These are phyloP conservation scores for Grapholita molesta DNA, from an alignment of 1,140 invertebrate species.

Conservation along the genomic window DNA sequence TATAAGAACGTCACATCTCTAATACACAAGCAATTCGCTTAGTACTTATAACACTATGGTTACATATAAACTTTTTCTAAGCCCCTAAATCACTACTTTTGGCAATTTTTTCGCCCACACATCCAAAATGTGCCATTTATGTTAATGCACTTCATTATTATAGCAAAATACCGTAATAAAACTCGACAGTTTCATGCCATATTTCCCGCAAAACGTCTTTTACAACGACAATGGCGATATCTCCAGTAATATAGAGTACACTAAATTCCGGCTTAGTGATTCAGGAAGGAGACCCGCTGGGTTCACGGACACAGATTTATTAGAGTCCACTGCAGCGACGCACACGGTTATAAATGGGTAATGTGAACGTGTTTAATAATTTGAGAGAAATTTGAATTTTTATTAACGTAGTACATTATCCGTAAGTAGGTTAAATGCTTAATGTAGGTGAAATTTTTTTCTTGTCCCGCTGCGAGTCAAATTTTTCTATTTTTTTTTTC, in stretches of 20 bases:
- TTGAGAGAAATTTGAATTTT: background rate
- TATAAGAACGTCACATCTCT: too few species aligned
- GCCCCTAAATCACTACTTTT: background rate
- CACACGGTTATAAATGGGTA: background rate
- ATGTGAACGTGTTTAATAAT: conserved; percentile 6
- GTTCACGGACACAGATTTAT: conserved; percentile 16
- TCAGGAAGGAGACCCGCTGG: conserved; percentile 6
- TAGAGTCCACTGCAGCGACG: conserved; percentile 16
- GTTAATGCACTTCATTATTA: background rate
- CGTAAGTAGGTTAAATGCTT: background rate
- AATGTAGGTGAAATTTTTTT: too few species aligned
- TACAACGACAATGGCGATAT: conserved; percentile 1
- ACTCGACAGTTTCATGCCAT: background rate
- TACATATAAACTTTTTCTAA: background rate
- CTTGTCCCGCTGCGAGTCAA: too few species aligned
- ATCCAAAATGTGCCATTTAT: background rate
- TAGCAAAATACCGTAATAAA: background rate
- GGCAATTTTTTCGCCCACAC: background rate
- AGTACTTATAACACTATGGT: background rate
- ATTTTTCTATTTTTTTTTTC: too few species aligned
- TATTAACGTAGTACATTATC: background rate
- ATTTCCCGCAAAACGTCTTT: background rate
- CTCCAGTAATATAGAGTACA: background rate
- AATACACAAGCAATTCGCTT: too few species aligned
- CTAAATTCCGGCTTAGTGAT: conserved; percentile 16